Base-by-base conservation (phyloP, 2,797 vertebrate genomes). In the Picus viridis region DNA sequence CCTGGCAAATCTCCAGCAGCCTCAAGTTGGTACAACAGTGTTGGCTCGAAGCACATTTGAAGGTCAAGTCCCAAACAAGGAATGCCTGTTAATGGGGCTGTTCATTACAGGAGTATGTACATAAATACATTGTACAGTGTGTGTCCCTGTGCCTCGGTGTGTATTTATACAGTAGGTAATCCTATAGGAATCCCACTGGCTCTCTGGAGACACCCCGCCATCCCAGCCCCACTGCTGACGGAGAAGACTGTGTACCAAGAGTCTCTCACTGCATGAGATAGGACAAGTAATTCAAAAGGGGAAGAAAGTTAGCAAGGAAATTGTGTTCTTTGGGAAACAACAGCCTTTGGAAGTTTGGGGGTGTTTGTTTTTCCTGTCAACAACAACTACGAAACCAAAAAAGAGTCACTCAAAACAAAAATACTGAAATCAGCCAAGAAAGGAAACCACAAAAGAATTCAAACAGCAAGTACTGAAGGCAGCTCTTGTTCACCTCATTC, bases 131-230 rank as follows among this genome's bases (percentile, higher is more conserved):
- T 63, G 53, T 36, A 49, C 2, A 1, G 34, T 59, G 26, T 74
- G 23, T 65, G 78, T 19, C 32, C 81, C 34, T 29, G 16, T 74
- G 41, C 29, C 51, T 47, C 72, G 47, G 32, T 26, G 26, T 0
- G 0, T 53, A 85, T 54, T 82, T 65, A 71, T 56, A 41, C 4
- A 12, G 63, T 2, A 72, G 47, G 43, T 71, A 71, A 61, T 18
- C 54, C 45, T 69, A 43, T 71, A 81, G 30, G 89, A 95, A 92
- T 62, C 47, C 80, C 93, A 63, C 56, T 77, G 57, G 34, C 59
- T 90, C 54, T 82, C 72, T 64, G 39, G 53, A 93, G 41, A 69
- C 14, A 57, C 6, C 24, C 9, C 47, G 65, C 62, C 51, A 74
- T 26, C 32, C 36, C 51, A 76, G 24, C 10, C 56, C 59, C 19